These are phyloP conservation scores for Euura saliciscinereae DNA, from an alignment of 1,140 invertebrate species.

Conservation along the genomic window DNA sequence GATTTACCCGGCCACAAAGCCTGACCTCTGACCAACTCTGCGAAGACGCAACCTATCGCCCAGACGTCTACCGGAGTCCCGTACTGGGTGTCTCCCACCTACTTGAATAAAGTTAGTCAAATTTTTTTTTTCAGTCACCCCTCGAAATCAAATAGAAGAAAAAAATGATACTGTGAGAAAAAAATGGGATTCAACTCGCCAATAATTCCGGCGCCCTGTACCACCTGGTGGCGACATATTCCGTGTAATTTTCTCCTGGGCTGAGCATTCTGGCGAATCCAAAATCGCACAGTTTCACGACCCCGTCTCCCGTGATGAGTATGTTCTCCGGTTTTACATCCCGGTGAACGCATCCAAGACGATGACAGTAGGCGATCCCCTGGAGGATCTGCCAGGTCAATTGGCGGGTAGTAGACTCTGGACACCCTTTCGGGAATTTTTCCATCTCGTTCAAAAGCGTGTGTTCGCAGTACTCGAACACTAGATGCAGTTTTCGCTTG, in stretches of 20 bases:
- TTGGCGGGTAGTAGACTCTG: constrained; percentile 87
- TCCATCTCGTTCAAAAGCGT: constrained; percentile 97
- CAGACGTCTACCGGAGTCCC: constrained; percentile 97
- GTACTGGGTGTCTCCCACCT: constrained; percentile 96
- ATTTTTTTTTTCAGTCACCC: not conserved
- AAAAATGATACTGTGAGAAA: too few species aligned
- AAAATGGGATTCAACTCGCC: too few species aligned
- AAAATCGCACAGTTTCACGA: constrained; percentile 98
- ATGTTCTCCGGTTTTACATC: constrained; percentile 99
- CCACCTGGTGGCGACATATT: constrained; percentile 99
- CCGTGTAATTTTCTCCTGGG: constrained; percentile 97
- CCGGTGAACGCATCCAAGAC: constrained; percentile 94
- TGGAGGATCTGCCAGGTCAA: constrained; percentile 96
- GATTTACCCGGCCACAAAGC: constrained; percentile 98
- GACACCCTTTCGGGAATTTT: constrained; percentile 81
- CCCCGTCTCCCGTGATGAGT: constrained; percentile 88
- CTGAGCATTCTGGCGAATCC: constrained; percentile 97
- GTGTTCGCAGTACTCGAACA: constrained; percentile 98
- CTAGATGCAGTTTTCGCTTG: constrained; percentile 94
- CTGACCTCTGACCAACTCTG: constrained; percentile 94
- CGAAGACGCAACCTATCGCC: constrained; percentile 95
- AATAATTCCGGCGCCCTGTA: constrained; percentile 96
- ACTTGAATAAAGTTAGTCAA: constrained; percentile 10
- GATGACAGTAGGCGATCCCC: constrained; percentile 95
- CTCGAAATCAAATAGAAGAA: too few species aligned